Conservation (phyloP, 2,797 vertebrate species). For the Holocentrus rufus region DNA sequence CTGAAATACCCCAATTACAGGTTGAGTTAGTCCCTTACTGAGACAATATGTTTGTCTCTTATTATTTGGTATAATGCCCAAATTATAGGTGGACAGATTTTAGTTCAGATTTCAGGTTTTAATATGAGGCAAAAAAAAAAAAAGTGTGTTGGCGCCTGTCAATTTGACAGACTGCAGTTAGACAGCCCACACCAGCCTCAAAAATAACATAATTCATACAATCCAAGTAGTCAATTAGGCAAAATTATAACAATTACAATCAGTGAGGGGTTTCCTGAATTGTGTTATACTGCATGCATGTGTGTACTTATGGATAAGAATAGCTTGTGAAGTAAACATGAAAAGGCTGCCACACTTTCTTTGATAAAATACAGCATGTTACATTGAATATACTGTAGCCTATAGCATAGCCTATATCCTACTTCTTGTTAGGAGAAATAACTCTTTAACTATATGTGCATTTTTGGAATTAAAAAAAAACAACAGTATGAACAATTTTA, state of each 20-base stretch:
- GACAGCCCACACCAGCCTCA: constrained; percentile 68
- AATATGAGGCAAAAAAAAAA: constrained; percentile 1
- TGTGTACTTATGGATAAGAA: constrained; percentile 28
- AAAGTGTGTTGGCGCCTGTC: constrained; percentile 48
- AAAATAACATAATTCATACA: constrained; percentile 73
- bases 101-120: not conserved
- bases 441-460: too few relatives aligned
- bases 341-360: constrained; percentile 3
- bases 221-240: constrained; percentile 67
- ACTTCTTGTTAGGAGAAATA: too few relatives aligned
- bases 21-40: not conserved
- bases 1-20: not conserved
- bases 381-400: not conserved
- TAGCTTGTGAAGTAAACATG: constrained; percentile 34
- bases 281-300: constrained; percentile 40
- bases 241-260: constrained; percentile 77
- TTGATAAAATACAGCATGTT: not conserved
- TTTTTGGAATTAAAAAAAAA: too few relatives aligned
- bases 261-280: constrained; percentile 46
- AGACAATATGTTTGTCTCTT: constrained; percentile 1
- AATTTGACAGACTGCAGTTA: constrained; percentile 70
- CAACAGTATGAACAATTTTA: too few relatives aligned
- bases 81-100: not conserved
- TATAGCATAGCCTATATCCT: not conserved
- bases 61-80: not conserved